Evolutionary conservation across 2,113 vertebrate species (phyloP).

Genomic region (Semnornis frantzii): DNA sequence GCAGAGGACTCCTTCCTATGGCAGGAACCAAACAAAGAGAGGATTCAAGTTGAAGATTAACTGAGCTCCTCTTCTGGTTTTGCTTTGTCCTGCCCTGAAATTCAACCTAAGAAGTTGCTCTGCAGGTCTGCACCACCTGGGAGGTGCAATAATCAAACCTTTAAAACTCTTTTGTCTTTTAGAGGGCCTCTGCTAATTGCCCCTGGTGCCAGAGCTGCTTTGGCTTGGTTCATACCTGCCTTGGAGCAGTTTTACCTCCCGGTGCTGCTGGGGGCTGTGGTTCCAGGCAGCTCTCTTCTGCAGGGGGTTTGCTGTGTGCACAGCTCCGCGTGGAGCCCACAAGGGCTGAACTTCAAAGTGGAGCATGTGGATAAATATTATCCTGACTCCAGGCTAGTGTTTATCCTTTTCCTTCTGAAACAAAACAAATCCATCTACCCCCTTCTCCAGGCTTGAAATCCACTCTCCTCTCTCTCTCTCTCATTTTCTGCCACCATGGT

Average conservation of each 20-base stretch:
- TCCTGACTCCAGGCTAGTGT: conserved; percentile 15
- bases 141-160: background rate
- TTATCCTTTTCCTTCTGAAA: conserved; percentile 30
- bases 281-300: background rate
- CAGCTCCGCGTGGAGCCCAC: no score
- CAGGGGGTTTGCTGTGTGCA: background rate
- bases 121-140: background rate
- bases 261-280: background rate
- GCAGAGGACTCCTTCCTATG: background rate
- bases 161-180: background rate
- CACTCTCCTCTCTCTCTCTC: background rate
- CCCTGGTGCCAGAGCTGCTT: background rate
- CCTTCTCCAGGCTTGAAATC: background rate
- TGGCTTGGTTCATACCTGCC: background rate
- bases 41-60: background rate
- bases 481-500: background rate
- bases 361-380: conserved; percentile 47
- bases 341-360: conserved; percentile 48
- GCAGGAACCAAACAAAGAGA: background rate
- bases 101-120: background rate
- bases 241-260: background rate
- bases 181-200: background rate
- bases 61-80: background rate
- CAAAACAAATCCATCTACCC: conserved; percentile 16
- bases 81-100: background rate